phyloP scores from a whole-genome alignment of 1,140 invertebrate species.

The Coelopa frigida region DNA sequence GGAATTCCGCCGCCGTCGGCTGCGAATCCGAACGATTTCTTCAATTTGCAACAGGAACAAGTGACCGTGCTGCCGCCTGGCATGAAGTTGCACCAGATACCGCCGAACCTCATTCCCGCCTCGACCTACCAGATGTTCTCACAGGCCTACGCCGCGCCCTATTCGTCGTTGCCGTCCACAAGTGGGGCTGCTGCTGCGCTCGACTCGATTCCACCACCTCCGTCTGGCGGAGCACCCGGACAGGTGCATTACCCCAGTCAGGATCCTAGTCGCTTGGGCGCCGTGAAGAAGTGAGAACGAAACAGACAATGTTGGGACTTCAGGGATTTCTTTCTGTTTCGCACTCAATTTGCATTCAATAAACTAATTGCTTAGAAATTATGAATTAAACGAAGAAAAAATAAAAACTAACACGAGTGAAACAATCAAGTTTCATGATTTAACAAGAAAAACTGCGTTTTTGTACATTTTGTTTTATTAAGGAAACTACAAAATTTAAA shows the following conservation, averaged over 20 bases:
- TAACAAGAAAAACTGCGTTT: no score
- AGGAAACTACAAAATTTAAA: no score
- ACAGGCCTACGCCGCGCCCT: conserved; percentile 49
- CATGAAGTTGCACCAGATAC: conserved; percentile 43
- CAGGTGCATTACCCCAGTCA: conserved; percentile 88
- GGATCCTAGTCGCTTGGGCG: conserved; percentile 84
- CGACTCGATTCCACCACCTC: conserved; percentile 49
- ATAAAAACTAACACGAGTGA: no score
- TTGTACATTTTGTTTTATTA: not conserved
- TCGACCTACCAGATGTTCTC: conserved; percentile 52
- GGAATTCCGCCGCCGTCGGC: conserved; percentile 65
- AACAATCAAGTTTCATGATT: no score
- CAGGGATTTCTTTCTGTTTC: no score
- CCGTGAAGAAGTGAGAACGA: conserved; percentile 44
- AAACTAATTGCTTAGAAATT: no score
- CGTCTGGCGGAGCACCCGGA: conserved; percentile 35
- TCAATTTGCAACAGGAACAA: conserved; percentile 60
- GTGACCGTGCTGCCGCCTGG: conserved; percentile 50
- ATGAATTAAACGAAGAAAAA: no score
- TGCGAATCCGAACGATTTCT: conserved; percentile 62
- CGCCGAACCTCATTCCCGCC: conserved; percentile 52
- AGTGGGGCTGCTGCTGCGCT: conserved; percentile 31
- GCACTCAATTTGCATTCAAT: no score
- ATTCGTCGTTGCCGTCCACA: conserved; percentile 49
- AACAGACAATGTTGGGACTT: no score